Conservation (phyloP, 2,113 vertebrate species). For the Notarius lentiginosus region DNA sequence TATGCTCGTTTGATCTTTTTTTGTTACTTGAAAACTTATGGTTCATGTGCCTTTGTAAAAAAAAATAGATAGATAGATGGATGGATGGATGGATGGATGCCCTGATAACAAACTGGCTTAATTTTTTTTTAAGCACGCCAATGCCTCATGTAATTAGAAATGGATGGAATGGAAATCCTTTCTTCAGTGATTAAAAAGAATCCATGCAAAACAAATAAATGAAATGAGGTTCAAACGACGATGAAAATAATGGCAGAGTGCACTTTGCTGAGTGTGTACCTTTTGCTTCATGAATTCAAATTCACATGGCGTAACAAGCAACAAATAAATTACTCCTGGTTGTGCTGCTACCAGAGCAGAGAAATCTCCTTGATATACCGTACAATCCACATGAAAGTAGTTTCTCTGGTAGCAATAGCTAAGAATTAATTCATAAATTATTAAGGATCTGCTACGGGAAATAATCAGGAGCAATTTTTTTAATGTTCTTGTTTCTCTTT, state of each 20-base stretch:
- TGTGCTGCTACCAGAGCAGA: background rate
- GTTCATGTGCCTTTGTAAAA: slow-evolving; percentile 34
- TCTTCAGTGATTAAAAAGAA: slow-evolving; percentile 35
- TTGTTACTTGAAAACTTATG: slow-evolving; percentile 25
- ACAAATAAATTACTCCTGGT: background rate
- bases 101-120: slow-evolving; percentile 32
- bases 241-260: background rate
- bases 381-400: background rate
- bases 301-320: background rate
- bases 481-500: background rate
- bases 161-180: slow-evolving; percentile 28
- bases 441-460: background rate
- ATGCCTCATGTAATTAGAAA: slow-evolving; percentile 28
- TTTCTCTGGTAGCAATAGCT: background rate
- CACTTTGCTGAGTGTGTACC: background rate
- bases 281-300: background rate
- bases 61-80: background rate
- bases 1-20: slow-evolving; percentile 33
- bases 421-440: slow-evolving; percentile 10
- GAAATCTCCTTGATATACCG: background rate
- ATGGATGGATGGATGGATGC: background rate
- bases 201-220: slow-evolving; percentile 13
- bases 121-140: background rate
- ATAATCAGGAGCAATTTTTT: background rate
- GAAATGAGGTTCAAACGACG: background rate